Evolutionary conservation across 2,797 vertebrate genomes (phyloP).

Genomic region (Brotula barbata): DNA sequence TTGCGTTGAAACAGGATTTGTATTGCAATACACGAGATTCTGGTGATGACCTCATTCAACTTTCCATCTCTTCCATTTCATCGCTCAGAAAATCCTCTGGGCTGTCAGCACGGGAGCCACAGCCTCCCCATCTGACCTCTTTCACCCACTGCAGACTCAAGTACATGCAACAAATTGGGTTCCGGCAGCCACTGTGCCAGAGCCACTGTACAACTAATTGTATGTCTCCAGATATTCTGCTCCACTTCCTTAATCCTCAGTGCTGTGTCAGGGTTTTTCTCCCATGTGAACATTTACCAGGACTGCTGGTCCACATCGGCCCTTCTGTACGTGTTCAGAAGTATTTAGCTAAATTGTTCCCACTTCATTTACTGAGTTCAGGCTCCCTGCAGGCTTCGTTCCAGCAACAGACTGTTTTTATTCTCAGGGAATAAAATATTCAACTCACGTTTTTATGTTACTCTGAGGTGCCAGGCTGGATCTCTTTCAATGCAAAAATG

Average conservation of each 20-base stretch:
- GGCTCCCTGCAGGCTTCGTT: conserved; percentile 22
- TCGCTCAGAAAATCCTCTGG: background rate
- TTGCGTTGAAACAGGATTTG: no score
- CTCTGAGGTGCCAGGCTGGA: conserved; percentile 1
- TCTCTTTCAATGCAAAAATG: conserved; percentile 5
- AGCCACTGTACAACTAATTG: conserved; percentile 52
- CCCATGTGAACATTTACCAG: conserved; percentile 27
- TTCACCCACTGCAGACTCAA: conserved; percentile 28
- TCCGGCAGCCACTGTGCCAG: conserved; percentile 38
- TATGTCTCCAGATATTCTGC: conserved; percentile 59
- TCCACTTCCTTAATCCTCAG: conserved; percentile 64
- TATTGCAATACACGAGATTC: no score
- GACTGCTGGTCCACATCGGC: conserved; percentile 32
- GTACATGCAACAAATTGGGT: conserved; percentile 42
- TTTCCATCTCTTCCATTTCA: background rate
- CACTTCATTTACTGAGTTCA: conserved; percentile 41
- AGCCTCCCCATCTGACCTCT: conserved; percentile 2
- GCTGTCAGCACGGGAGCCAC: background rate
- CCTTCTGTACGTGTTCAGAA: conserved; percentile 37
- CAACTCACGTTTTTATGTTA: conserved; percentile 8
- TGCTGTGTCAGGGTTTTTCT: conserved; percentile 60
- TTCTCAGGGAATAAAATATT: conserved; percentile 37
- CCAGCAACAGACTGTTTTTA: conserved; percentile 10
- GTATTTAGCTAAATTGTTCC: conserved; percentile 31
- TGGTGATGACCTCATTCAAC: no score